Percentiles rank a stretch among this genome's conserved stretches.
These are phyloP conservation scores for Aphidius ervi DNA, from an alignment of 1,140 invertebrate genomes.

Conservation along the genomic window DNA sequence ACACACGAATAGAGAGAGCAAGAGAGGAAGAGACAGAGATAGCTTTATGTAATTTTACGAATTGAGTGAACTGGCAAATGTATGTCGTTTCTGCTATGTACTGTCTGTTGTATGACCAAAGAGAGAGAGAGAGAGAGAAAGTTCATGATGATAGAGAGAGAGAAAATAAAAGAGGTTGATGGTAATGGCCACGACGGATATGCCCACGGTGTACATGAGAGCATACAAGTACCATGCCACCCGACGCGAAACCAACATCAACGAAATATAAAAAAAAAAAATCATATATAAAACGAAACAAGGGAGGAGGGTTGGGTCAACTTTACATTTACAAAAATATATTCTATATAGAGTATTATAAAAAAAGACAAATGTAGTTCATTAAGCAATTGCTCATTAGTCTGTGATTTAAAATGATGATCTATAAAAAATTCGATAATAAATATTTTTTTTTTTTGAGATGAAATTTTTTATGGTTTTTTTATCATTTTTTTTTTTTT, in stretches of 20 bases:
- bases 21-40: background rate
- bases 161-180: background rate
- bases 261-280: background rate
- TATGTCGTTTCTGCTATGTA: too few relatives aligned
- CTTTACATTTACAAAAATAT: background rate
- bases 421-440: background rate
- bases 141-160: background rate
- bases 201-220: background rate
- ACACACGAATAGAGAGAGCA: too few relatives aligned
- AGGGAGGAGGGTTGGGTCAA: background rate
- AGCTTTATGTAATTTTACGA: conserved; percentile 1
- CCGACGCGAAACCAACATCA: too few relatives aligned
- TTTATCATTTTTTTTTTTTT: too few relatives aligned
- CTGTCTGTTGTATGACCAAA: too few relatives aligned
- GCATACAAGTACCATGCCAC: too few relatives aligned
- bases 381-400: conserved; percentile 22
- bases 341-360: conserved; percentile 1
- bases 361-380: conserved; percentile 16
- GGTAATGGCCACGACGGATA: background rate
- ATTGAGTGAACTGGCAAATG: conserved; percentile 5
- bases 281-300: background rate
- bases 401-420: conserved; percentile 10
- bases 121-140: too few relatives aligned
- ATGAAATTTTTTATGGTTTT: too few relatives aligned
- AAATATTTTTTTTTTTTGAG: background rate